Evolutionary conservation across 2,888 invertebrate genomes (phyloP).

Genomic region (Neria commutata): DNA sequence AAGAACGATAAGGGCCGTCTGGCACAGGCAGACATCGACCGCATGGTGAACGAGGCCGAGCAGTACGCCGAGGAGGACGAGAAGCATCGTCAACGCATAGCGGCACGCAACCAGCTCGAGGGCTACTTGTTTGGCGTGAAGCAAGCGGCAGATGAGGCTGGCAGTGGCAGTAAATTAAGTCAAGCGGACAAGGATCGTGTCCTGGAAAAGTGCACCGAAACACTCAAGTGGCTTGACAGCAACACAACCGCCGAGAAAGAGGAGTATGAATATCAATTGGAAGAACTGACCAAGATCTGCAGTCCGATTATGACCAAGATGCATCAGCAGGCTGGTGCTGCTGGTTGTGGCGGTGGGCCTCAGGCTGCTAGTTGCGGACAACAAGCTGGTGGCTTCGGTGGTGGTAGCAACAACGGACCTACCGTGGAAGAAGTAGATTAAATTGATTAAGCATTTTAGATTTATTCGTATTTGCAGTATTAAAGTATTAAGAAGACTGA

Average conservation of each 20-base stretch:
- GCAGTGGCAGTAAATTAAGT: constrained; percentile 67
- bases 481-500: background rate
- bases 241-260: constrained; percentile 78
- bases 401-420: constrained; percentile 63
- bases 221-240: constrained; percentile 76
- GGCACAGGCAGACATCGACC: constrained; percentile 79
- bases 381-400: constrained; percentile 69
- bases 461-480: background rate
- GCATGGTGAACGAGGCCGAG: constrained; percentile 77
- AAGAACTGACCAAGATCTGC: constrained; percentile 57
- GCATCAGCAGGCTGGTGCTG: constrained; percentile 62
- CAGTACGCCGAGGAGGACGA: constrained; percentile 75
- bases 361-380: constrained; percentile 55
- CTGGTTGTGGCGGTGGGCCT: constrained; percentile 47
- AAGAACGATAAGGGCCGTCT: constrained; percentile 81
- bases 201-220: constrained; percentile 69
- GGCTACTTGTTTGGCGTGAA: constrained; percentile 73
- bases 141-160: constrained; percentile 72
- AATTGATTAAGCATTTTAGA: constrained; percentile 13
- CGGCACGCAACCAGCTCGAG: constrained; percentile 75
- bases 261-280: constrained; percentile 69
- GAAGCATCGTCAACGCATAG: constrained; percentile 71
- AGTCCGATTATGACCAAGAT: constrained; percentile 65
- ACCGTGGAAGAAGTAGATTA: constrained; percentile 57
- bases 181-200: constrained; percentile 73